Evolutionary conservation across 2,888 invertebrate species (phyloP).

Genomic region (Microplitis manilae): DNA sequence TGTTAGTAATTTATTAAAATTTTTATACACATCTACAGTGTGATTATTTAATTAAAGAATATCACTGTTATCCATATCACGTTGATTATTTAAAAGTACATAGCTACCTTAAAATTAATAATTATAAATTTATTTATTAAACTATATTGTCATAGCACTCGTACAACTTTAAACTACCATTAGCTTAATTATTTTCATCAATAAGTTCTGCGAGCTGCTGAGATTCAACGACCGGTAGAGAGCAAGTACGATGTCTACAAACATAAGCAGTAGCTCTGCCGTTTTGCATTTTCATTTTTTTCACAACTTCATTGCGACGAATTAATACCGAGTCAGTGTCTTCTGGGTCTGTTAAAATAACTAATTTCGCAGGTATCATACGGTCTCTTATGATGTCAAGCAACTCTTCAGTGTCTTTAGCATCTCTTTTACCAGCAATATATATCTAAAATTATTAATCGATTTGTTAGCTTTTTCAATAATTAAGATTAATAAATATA

Average conservation of each 20-base stretch:
- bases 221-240: slow-evolving; percentile 81
- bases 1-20: slow-evolving; percentile 6
- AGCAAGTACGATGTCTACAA: slow-evolving; percentile 84
- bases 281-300: slow-evolving; percentile 74
- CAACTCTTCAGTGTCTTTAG: slow-evolving; percentile 79
- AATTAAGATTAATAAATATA: neutral
- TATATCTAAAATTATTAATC: slow-evolving; percentile 74
- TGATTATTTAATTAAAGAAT: slow-evolving; percentile 3
- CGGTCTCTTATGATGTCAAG: slow-evolving; percentile 78
- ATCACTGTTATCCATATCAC: slow-evolving; percentile 21
- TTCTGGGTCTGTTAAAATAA: slow-evolving; percentile 78
- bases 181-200: slow-evolving; percentile 60
- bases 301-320: slow-evolving; percentile 71
- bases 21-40: neutral
- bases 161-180: neutral
- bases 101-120: neutral
- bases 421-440: slow-evolving; percentile 78
- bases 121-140: neutral
- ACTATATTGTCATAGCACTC: slow-evolving; percentile 5
- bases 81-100: neutral
- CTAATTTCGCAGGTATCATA: slow-evolving; percentile 79
- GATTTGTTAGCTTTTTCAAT: neutral
- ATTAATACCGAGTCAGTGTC: slow-evolving; percentile 67
- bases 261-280: slow-evolving; percentile 83
- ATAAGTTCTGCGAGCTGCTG: slow-evolving; percentile 77